phyloP scores from a whole-genome alignment of 1,140 invertebrate genomes.

The Varroa destructor region DNA sequence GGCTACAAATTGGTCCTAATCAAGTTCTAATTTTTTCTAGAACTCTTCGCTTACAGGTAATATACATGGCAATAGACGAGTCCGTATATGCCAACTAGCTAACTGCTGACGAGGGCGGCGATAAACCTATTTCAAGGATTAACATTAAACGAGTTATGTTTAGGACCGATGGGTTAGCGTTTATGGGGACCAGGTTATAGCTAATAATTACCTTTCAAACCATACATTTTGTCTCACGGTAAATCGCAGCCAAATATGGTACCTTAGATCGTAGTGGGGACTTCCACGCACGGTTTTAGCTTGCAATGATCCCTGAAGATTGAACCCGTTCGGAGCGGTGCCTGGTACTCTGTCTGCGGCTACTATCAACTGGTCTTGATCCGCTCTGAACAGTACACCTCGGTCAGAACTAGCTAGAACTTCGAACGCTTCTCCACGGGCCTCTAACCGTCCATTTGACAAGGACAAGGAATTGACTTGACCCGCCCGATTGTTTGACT shows the following conservation, averaged over 20 bases:
- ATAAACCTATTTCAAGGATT: too few species aligned
- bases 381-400: neutral
- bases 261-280: conserved; percentile 1
- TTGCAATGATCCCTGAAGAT: conserved; percentile 4
- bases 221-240: too few species aligned
- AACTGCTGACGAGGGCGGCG: too few species aligned
- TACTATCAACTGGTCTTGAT: neutral
- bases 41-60: too few species aligned
- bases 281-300: neutral
- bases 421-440: neutral
- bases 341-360: neutral
- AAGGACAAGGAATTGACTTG: conserved; percentile 17
- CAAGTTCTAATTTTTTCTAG: too few species aligned
- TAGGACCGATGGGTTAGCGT: too few species aligned
- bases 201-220: too few species aligned
- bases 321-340: neutral
- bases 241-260: neutral
- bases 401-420: neutral
- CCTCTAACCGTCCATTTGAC: conserved; percentile 10
- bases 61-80: too few species aligned
- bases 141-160: too few species aligned
- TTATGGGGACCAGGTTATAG: too few species aligned
- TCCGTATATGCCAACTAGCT: too few species aligned
- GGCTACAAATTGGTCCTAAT: too few species aligned
- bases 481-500: conserved; percentile 8